Evolutionary conservation across 2,888 invertebrate genomes (phyloP).

Genomic region (Caenorhabditis afra): DNA sequence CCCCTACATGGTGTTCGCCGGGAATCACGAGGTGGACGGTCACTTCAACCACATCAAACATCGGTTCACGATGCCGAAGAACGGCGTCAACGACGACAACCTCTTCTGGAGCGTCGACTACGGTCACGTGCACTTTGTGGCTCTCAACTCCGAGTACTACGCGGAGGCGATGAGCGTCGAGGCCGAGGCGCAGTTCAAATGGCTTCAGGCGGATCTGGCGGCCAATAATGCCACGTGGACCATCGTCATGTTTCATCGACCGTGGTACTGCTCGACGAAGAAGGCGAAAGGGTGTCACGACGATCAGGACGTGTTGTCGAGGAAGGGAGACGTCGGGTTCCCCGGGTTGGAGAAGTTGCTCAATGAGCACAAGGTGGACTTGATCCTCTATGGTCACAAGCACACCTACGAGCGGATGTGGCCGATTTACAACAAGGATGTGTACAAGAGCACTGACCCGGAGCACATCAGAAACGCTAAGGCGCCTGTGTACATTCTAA

Average conservation of each 20-base stretch:
- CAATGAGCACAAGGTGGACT: constrained; percentile 90
- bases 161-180: constrained; percentile 91
- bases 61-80: constrained; percentile 92
- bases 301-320: constrained; percentile 42
- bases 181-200: constrained; percentile 81
- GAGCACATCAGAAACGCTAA: constrained; percentile 55
- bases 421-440: constrained; percentile 89
- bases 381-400: constrained; percentile 96
- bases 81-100: constrained; percentile 78
- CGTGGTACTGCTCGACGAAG: constrained; percentile 92
- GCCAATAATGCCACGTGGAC: constrained; percentile 86
- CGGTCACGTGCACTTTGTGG: constrained; percentile 92
- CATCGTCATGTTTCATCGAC: constrained; percentile 90
- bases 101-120: constrained; percentile 85
- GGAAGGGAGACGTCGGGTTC: constrained; percentile 70
- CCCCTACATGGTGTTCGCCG: constrained; percentile 89
- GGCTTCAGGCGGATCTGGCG: constrained; percentile 76
- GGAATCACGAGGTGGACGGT: constrained; percentile 84
- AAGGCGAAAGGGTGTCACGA: constrained; percentile 50
- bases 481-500: constrained; percentile 63
- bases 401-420: constrained; percentile 96
- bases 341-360: constrained; percentile 88
- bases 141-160: constrained; percentile 93
- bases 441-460: constrained; percentile 30
- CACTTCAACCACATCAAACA: constrained; percentile 95